These are phyloP conservation scores for Muscicapa adusta DNA, from an alignment of 2,113 vertebrate species.

Conservation along the genomic window DNA sequence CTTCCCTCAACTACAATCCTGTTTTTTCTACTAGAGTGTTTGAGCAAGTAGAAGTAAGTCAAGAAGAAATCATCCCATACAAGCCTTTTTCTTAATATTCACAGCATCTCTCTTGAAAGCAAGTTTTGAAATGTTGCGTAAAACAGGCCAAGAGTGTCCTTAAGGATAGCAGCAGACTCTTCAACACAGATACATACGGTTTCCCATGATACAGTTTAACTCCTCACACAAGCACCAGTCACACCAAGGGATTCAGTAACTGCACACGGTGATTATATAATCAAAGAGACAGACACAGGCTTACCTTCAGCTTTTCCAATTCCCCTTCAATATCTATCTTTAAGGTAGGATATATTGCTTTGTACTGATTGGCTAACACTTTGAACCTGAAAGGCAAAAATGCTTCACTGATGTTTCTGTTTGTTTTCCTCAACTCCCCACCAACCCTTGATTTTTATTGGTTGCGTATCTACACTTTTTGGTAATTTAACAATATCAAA, in stretches of 20 bases:
- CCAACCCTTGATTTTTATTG: not conserved
- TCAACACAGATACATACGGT: not conserved
- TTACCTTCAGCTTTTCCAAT: slow-evolving; percentile 89
- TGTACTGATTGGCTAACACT: slow-evolving; percentile 90
- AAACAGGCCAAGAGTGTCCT: not conserved
- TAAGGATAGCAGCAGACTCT: not conserved
- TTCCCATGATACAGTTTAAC: not conserved
- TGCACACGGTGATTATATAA: not conserved
- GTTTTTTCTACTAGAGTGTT: not conserved
- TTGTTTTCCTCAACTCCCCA: not conserved
- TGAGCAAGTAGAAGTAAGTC: not conserved
- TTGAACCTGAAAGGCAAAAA: slow-evolving; percentile 83
- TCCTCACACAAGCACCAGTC: not conserved
- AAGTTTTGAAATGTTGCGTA: not conserved
- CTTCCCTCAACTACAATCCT: not conserved
- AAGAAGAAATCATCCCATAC: not conserved
- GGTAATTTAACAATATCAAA: not conserved
- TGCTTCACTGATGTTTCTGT: not conserved
- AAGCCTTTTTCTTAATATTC: not conserved
- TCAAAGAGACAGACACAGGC: not conserved
- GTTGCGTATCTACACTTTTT: not conserved
- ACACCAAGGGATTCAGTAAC: not conserved
- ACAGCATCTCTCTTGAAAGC: not conserved
- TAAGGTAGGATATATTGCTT: slow-evolving; percentile 92
- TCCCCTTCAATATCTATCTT: slow-evolving; percentile 92